Base-by-base conservation (phyloP, 2,888 invertebrate species). In the Serrognathus titanus region DNA sequence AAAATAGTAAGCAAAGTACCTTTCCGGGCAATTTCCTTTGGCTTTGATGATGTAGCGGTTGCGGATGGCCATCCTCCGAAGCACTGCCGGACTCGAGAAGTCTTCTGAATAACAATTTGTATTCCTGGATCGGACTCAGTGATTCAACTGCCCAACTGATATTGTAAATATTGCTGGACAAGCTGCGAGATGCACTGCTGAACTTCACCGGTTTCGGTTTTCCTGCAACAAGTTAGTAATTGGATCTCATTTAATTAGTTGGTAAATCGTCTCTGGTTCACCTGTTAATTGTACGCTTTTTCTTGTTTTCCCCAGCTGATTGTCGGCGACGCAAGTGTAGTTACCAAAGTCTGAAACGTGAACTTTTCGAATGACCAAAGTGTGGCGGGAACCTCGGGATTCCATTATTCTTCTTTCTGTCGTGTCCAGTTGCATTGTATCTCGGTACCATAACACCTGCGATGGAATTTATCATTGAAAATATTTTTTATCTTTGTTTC, bases 301-400 rank as follows among this genome's bases (percentile, higher is more conserved):
- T 64, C 83, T 79, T 62, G 83, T 82, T 76, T 85, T 84, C 62
- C 87, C 87, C 65, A 86, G 80, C 70, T 82, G 81, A 78, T 87
- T 87, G 74, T 87, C 85, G 48, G 86, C 87, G 63, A 85, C 83
- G 75, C 87, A 87, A 66, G 85, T 85, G 77, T 87, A 87, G 78
- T 86, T 86, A 65, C 86, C 86, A 73, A 87, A 86, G 78, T 87
- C 86, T 65, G 83, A 81, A 60, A 81, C 79, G 73, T 85, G 83
- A 66, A 86, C 86, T 79, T 85, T 86, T 58, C 85, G 81, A 71
- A 86, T 84, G 75, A 86, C 83, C 66, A 86, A 80, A 20, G 85
- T 86, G 73, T 86, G 85, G 66, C 86, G 78, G 67, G 85, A 83
- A 55, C 86, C 86, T 63, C 85, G 81, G 58, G 83, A 83, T 73